Conservation (phyloP, 2,113 vertebrate genomes). For the Herpetotheres cachinnans region DNA sequence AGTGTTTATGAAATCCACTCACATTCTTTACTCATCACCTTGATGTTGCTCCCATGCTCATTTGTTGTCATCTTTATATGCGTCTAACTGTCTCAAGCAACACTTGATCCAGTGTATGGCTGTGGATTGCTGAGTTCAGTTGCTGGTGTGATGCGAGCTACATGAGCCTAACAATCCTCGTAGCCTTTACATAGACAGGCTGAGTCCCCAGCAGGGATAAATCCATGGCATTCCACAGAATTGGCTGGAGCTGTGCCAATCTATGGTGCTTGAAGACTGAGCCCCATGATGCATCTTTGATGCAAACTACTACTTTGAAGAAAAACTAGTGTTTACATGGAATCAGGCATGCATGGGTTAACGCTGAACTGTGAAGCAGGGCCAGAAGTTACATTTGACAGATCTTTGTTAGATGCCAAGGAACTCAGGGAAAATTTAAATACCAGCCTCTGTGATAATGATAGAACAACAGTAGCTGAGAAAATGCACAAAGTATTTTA, state of each 20-base stretch:
- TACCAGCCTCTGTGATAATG: not conserved
- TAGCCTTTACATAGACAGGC: not conserved
- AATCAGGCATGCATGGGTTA: not conserved
- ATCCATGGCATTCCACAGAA: not conserved
- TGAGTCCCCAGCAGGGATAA: not conserved
- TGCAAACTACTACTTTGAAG: not conserved
- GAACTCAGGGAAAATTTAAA: not conserved
- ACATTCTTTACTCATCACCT: not conserved
- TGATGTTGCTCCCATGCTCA: not conserved
- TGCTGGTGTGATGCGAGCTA: not conserved
- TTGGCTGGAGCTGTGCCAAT: not conserved
- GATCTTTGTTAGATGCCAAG: not conserved
- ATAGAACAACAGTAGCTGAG: not conserved
- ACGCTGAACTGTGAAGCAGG: not conserved
- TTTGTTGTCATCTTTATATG: not conserved
- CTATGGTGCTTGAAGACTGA: not conserved
- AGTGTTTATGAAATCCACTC: not conserved
- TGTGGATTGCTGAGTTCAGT: not conserved
- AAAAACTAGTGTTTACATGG: not conserved
- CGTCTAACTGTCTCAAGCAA: not conserved
- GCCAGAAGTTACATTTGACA: not conserved
- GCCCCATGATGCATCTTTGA: not conserved
- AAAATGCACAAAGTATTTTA: not conserved
- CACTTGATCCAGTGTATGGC: not conserved
- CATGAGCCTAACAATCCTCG: not conserved